These are phyloP conservation scores for Hippocampus abdominalis DNA, from an alignment of 2,113 vertebrate genomes.

Conservation along the genomic window DNA sequence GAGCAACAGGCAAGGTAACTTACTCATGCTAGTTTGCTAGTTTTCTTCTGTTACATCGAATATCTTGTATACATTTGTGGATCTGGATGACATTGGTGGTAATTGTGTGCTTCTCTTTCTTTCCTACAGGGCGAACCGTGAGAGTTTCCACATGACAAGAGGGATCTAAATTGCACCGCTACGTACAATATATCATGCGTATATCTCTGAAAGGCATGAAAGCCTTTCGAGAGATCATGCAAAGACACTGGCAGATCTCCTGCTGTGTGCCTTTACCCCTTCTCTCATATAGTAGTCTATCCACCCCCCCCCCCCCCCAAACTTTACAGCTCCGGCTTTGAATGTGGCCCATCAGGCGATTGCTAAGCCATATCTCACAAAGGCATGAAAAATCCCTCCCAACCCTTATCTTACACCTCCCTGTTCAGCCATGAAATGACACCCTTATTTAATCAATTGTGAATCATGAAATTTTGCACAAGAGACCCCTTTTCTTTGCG, in stretches of 20 bases:
- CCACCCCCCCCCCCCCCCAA: conserved; percentile 37
- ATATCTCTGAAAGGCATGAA: conserved; percentile 38
- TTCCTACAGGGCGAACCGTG: conserved; percentile 14
- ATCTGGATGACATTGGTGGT: too few species aligned
- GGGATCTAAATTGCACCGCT: conserved; percentile 42
- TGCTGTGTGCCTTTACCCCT: conserved; percentile 24
- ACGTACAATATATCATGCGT: conserved; percentile 28
- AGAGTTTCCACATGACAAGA: conserved; percentile 50
- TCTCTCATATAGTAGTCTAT: conserved; percentile 29
- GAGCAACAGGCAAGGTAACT: too few species aligned
- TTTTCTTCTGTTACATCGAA: too few species aligned
- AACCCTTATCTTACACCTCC: conserved; percentile 40
- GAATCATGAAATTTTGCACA: conserved; percentile 73
- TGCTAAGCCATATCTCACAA: conserved; percentile 62
- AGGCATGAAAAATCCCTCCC: conserved; percentile 49
- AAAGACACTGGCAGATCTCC: conserved; percentile 44
- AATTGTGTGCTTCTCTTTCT: not conserved
- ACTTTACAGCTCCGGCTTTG: conserved; percentile 51
- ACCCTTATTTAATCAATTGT: conserved; percentile 73
- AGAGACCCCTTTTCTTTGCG: conserved; percentile 67
- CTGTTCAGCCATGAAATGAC: conserved; percentile 69
- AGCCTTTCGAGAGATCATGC: conserved; percentile 34
- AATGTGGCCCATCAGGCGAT: conserved; percentile 52
- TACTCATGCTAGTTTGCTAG: too few species aligned
- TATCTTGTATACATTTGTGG: too few species aligned